Evolutionary conservation across 2,797 vertebrate species (phyloP), one percentile per base, ranked within the genome.

Genomic region (Neosilurus hyrtlii): DNA sequence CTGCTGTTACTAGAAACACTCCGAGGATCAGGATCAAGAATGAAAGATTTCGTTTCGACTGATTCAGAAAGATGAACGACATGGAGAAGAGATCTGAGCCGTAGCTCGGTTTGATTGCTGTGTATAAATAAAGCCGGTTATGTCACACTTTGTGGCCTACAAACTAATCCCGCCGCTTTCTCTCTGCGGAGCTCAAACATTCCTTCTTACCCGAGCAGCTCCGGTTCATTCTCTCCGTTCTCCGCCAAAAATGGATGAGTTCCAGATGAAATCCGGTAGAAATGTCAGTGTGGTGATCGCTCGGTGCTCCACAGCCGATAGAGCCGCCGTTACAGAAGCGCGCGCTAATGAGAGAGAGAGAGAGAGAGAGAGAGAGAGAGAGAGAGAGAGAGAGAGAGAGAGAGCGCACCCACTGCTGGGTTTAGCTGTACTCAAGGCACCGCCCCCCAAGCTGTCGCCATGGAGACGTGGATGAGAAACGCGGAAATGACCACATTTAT

Each of bases 391-490:
- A 37, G 37, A 26, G 30, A 59, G 75, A 63, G 18, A 12, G 59
- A 78, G 75, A 37, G 37, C 14, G 30, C 37, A 63, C 3, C 24
- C 18, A 72, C 80, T 62, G 68, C 79, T 59, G 54, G 57, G 16
- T 62, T 72, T 30, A 81, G 81, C 71, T 20, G 85, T 81, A 80
- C 83, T 82, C 26, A 83, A 75, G 82, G 87, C 84, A 66, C 86
- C 86, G 86, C 89, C 89, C 84, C 78, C 87, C 85, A 89, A 86
- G 88, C 85, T 81, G 86, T 90, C 86, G 83, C 83, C 84, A 81
- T 87, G 79, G 87, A 79, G 85, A 89, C 88, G 71, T 67, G 52
- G 73, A 26, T 83, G 14, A 77, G 26, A 78, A 63, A 56, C 20
- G 65, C 52, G 52, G 65, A 51, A 77, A 51, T 26, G 59, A 61